Percentiles rank a stretch among this genome's conserved stretches.
Conservation (phyloP, 2,888 invertebrate species). For the Dichetophora obliterata region DNA sequence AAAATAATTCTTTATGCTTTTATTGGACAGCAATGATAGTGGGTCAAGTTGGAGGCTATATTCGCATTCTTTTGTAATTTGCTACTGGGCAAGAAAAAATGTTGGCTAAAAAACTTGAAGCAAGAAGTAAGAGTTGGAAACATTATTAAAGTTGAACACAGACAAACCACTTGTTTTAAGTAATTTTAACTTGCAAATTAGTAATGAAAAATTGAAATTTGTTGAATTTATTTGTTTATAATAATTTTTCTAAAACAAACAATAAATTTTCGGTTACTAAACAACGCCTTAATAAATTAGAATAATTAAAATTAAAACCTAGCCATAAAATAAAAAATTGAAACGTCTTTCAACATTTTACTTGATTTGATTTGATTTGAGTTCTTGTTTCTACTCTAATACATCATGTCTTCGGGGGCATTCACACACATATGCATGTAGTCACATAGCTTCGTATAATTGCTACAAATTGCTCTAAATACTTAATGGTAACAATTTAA, state of each 20-base stretch:
- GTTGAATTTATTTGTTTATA: no score
- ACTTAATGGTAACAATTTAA: slow-evolving; percentile 13
- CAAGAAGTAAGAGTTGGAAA: neutral
- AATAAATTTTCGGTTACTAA: no score
- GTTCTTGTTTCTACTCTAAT: neutral
- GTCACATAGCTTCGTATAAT: neutral
- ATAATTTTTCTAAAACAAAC: no score
- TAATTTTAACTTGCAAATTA: no score
- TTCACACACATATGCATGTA: neutral
- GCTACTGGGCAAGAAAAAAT: neutral
- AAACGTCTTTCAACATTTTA: no score
- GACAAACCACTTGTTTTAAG: neutral
- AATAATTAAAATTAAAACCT: no score
- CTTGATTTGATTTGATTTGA: neutral
- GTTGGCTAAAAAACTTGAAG: no score
- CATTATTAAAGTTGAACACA: neutral
- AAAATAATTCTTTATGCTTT: neutral
- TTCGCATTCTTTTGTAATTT: no score
- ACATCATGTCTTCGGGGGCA: neutral
- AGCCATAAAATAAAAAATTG: no score
- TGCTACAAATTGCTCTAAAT: slow-evolving; percentile 11
- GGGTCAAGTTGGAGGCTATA: slow-evolving; percentile 30
- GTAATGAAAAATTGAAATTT: no score
- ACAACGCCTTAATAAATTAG: no score
- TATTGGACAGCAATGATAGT: neutral